Conservation (phyloP, 2,888 invertebrate genomes). For the Saturnia pavonia region DNA sequence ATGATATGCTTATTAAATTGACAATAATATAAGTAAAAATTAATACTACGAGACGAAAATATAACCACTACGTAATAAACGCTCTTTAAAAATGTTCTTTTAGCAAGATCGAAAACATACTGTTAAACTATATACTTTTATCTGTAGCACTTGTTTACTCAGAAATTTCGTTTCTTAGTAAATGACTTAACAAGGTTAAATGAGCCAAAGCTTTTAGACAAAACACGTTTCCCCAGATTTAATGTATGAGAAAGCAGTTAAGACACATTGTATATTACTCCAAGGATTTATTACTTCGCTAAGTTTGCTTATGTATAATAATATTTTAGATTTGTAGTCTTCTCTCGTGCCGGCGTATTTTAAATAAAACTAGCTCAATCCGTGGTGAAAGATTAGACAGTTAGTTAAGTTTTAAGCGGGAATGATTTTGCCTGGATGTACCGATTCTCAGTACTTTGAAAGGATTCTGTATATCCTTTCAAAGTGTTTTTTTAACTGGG, state of each 20-base stretch:
- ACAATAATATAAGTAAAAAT: too few species aligned
- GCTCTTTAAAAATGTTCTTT: too few species aligned
- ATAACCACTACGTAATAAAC: too few species aligned
- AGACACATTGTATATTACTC: constrained; percentile 50
- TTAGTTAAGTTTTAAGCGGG: too few species aligned
- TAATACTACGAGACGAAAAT: too few species aligned
- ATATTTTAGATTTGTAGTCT: neutral
- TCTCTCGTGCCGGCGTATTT: too few species aligned
- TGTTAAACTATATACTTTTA: neutral
- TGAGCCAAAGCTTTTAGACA: constrained; percentile 71
- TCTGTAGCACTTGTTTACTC: constrained; percentile 27
- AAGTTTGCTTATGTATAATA: constrained; percentile 14
- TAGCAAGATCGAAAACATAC: neutral
- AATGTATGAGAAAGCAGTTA: constrained; percentile 47
- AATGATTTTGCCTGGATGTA: too few species aligned
- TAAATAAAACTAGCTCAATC: neutral
- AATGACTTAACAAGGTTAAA: constrained; percentile 58
- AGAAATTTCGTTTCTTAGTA: constrained; percentile 52
- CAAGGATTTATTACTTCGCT: constrained; percentile 39
- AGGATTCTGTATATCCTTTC: too few species aligned
- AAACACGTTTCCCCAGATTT: constrained; percentile 58
- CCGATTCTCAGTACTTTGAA: too few species aligned
- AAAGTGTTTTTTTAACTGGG: too few species aligned
- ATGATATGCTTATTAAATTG: too few species aligned
- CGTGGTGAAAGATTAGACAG: neutral